Evolutionary conservation across 2,888 invertebrate species (phyloP).

Genomic region (Agrochola lychnidis): DNA sequence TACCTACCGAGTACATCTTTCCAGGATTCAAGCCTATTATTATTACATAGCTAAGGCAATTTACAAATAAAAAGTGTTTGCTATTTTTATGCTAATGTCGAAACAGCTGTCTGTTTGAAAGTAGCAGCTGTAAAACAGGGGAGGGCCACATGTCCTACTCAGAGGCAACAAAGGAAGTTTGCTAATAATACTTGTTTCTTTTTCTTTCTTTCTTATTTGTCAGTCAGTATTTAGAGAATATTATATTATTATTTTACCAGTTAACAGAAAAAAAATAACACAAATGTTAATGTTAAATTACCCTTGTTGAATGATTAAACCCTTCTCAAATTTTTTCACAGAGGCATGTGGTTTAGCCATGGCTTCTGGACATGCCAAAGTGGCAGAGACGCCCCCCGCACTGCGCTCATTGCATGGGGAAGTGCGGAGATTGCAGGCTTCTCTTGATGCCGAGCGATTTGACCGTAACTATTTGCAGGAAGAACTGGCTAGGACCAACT

Average conservation of each 20-base stretch:
- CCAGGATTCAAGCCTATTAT: conserved; percentile 15
- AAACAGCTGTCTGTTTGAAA: conserved; percentile 47
- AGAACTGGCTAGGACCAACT: conserved; percentile 89
- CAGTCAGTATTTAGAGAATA: background rate
- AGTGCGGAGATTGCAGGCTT: conserved; percentile 89
- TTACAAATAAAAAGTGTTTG: conserved; percentile 16
- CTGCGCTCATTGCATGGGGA: conserved; percentile 84
- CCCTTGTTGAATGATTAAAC: too few species aligned
- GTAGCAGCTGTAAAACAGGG: conserved; percentile 37
- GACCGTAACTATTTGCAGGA: conserved; percentile 92
- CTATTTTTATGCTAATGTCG: conserved; percentile 51
- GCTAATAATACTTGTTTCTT: too few species aligned
- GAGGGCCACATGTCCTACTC: conserved; percentile 4
- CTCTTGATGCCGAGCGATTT: conserved; percentile 91
- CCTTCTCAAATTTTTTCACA: conserved; percentile 58
- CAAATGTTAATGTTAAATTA: background rate
- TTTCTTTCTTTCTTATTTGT: too few species aligned
- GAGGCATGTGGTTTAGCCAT: conserved; percentile 83
- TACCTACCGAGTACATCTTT: background rate
- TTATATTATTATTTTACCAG: background rate
- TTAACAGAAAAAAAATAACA: background rate
- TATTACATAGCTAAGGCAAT: conserved; percentile 11
- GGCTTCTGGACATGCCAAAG: conserved; percentile 63
- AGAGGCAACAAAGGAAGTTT: conserved; percentile 25
- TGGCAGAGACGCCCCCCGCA: conserved; percentile 84